These are phyloP conservation scores for Hypolimnas misippus DNA, from an alignment of 2,888 invertebrate genomes.

Conservation along the genomic window DNA sequence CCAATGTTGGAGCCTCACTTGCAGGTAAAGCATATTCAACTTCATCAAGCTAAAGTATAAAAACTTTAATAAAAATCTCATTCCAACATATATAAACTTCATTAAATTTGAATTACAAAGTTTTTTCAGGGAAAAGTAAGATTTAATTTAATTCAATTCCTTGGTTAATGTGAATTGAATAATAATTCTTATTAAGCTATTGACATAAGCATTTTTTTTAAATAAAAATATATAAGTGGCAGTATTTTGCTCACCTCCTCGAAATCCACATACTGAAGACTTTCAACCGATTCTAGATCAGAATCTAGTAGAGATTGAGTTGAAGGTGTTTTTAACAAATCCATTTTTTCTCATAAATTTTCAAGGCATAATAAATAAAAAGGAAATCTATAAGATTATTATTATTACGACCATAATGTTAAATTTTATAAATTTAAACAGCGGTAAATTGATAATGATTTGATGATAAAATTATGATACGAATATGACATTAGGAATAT, in stretches of 20 bases:
- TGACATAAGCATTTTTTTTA: no score
- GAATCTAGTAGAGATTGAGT: slow-evolving; percentile 85
- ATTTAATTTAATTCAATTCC: no score
- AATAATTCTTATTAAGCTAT: no score
- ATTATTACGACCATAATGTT: neutral
- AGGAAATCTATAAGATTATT: neutral
- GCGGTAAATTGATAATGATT: neutral
- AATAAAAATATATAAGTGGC: no score
- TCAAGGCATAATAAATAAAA: slow-evolving; percentile 4
- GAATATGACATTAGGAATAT: neutral
- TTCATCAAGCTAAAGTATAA: slow-evolving; percentile 69
- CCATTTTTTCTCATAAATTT: slow-evolving; percentile 53
- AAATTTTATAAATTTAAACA: neutral
- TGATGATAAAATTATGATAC: neutral
- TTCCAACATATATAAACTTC: no score
- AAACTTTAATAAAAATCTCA: no score
- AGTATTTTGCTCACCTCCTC: slow-evolving; percentile 82
- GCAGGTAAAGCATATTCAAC: slow-evolving; percentile 76
- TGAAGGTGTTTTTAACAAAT: slow-evolving; percentile 76
- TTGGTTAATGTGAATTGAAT: no score
- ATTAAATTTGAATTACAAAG: no score
- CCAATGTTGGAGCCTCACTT: slow-evolving; percentile 76
- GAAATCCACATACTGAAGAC: slow-evolving; percentile 87
- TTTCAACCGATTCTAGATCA: slow-evolving; percentile 88
- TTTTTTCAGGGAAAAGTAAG: no score